Conservation (phyloP, 2,797 vertebrate genomes). For the Orestias chungarensis region DNA sequence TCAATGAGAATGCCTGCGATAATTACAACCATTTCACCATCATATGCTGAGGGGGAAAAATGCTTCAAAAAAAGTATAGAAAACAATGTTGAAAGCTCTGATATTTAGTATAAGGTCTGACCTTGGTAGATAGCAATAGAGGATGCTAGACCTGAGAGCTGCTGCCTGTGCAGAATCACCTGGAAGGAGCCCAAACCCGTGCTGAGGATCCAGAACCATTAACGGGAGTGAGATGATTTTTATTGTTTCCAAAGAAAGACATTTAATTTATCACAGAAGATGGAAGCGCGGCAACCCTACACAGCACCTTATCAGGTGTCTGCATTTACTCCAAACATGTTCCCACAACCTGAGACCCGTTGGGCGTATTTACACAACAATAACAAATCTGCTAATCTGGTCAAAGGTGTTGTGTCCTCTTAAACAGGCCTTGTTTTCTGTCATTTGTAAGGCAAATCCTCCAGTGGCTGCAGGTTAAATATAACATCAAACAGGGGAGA, state of each 20-base stretch:
- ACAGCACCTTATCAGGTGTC: background rate
- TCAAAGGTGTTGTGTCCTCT: constrained; percentile 2
- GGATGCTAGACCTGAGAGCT: constrained; percentile 21
- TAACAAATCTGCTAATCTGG: background rate
- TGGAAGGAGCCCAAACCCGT: constrained; percentile 29
- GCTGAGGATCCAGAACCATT: constrained; percentile 42
- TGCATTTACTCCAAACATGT: background rate
- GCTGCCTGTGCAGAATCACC: constrained; percentile 18
- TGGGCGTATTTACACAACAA: background rate
- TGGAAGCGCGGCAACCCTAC: constrained; percentile 12
- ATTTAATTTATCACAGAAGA: constrained; percentile 40
- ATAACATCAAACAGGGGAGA: constrained; percentile 24
- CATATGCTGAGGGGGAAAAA: constrained; percentile 8
- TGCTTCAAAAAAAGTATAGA: constrained; percentile 6
- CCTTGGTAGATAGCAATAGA: constrained; percentile 28
- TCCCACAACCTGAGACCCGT: background rate
- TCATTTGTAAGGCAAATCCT: constrained; percentile 23
- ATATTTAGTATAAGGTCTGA: constrained; percentile 1
- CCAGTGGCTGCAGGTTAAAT: constrained; percentile 12
- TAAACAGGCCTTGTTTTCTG: background rate
- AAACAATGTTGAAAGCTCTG: constrained; percentile 10
- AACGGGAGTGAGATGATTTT: constrained; percentile 35
- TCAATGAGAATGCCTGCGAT: constrained; percentile 17
- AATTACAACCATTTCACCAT: constrained; percentile 21
- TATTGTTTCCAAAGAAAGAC: constrained; percentile 31